Evolutionary conservation across 1,140 invertebrate genomes (phyloP), one percentile per base, ranked within the genome.

Genomic region (Pomacea maculata): DNA sequence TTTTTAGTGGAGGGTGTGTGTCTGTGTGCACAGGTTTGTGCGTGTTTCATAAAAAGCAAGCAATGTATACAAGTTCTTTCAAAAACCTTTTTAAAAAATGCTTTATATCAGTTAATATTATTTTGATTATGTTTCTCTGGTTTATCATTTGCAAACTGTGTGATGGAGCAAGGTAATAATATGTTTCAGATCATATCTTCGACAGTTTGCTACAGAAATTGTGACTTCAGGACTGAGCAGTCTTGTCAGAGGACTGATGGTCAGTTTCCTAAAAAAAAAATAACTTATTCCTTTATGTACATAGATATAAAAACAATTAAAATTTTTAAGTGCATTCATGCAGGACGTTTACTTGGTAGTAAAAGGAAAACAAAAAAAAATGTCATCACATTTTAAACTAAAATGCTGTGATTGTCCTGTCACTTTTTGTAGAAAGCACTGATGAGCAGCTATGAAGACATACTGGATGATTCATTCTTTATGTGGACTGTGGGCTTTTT

Each of bases 401-500:
- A 63, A 80, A 19, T 21, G 34, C 12, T 54, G 17, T 9, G 72
- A 61, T 63, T 45, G 34, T 2, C 34, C 63, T 73, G 21, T 75
- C 8, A 77, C 19, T 70, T 29, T 21, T 82, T 82, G n/a, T 77
- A 84, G 83, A 82, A 81, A 73, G 81, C 80, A 17, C 34, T 83
- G 19, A 71, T 84, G 71, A 83, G 76, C 75, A 84, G 76, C n/a
- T 81, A 80, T 64, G 81, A 85, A 34, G 81, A 64, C n/a, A 72
- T 80, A 19, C 64, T 86, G 29, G 88, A 88, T 78, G 86, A 87
- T 64, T 85, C 86, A 0, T 88, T 88, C 63, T 83, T 88, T 65
- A 83, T 89, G 79, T 88, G 87, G 88, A 81, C 82, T 19, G 75
- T 89, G 15, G 87, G 85, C n/a, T 88, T 88, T 65, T 89, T 89